These are phyloP conservation scores for Brachylomia viminalis DNA, from an alignment of 2,888 invertebrate species.

Conservation along the genomic window DNA sequence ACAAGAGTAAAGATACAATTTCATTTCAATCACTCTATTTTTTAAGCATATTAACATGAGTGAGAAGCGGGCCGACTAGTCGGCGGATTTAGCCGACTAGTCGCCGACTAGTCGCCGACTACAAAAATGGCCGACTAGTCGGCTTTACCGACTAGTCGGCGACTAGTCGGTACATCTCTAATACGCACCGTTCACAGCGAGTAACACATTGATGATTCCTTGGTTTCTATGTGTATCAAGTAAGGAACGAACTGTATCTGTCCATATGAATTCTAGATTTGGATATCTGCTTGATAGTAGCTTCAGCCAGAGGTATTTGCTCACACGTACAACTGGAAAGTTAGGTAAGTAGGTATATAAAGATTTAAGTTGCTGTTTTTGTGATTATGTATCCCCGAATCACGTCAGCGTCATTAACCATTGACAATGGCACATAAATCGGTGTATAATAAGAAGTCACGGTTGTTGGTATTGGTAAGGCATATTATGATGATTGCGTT, in stretches of 20 bases:
- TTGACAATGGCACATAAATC: not conserved
- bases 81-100: too few species aligned
- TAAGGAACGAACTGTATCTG: slow-evolving; percentile 92
- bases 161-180: too few species aligned
- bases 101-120: too few species aligned
- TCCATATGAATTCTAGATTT: slow-evolving; percentile 90
- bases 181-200: slow-evolving; percentile 91
- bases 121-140: too few species aligned
- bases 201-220: slow-evolving; percentile 93
- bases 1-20: too few species aligned
- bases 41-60: too few species aligned
- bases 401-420: not conserved
- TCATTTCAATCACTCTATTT: too few species aligned
- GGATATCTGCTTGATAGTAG: slow-evolving; percentile 91
- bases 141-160: too few species aligned
- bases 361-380: not conserved
- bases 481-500: not conserved
- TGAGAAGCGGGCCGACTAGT: too few species aligned
- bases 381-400: too few species aligned
- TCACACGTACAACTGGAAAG: slow-evolving; percentile 89
- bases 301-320: slow-evolving; percentile 90
- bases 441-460: not conserved
- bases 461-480: not conserved
- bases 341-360: not conserved
- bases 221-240: slow-evolving; percentile 94